Percentiles rank a stretch among this genome's conserved stretches.
phyloP scores from a whole-genome alignment of 1,140 invertebrate genomes.

The Brachionus angularis region DNA sequence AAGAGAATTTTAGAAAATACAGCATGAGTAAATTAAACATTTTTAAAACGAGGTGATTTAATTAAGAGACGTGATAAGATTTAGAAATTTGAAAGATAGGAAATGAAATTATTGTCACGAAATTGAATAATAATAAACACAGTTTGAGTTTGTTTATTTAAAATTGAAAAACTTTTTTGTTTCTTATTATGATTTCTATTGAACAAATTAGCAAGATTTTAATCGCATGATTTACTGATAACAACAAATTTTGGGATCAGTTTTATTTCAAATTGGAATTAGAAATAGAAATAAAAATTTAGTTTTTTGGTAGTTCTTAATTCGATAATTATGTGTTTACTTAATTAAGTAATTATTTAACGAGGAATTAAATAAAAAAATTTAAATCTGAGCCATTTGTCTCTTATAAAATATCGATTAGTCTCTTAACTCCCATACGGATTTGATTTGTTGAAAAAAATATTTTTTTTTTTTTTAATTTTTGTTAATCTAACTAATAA shows the following conservation, averaged over 20 bases:
- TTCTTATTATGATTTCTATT: constrained; percentile 22
- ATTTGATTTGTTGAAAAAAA: too few relatives aligned
- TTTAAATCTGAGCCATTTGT: not conserved
- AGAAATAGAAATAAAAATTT: too few relatives aligned
- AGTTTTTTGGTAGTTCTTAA: constrained; percentile 6
- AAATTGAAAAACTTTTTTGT: too few relatives aligned
- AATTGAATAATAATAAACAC: constrained; percentile 28
- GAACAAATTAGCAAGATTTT: too few relatives aligned
- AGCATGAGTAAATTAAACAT: too few relatives aligned
- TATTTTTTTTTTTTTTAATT: not conserved
- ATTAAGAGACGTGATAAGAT: constrained; percentile 32
- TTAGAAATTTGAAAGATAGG: not conserved
- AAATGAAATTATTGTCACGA: constrained; percentile 33
- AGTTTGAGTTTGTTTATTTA: constrained; percentile 6
- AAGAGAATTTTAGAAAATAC: too few relatives aligned
- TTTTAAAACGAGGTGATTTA: constrained; percentile 11
- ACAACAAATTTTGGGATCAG: constrained; percentile 19
- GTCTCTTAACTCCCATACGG: not conserved
- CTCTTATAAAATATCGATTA: constrained; percentile 35
- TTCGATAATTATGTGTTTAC: constrained; percentile 25
- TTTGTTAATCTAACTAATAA: constrained; percentile 2
- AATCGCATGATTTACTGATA: constrained; percentile 19
- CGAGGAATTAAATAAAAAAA: constrained; percentile 14
- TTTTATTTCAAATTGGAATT: too few relatives aligned
- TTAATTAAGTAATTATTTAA: constrained; percentile 43